A percentile compares a stretch with the other conserved stretches of the same genome.
phyloP scores from a whole-genome alignment of 2,888 invertebrate species.

The Drosophila imparisetae region DNA sequence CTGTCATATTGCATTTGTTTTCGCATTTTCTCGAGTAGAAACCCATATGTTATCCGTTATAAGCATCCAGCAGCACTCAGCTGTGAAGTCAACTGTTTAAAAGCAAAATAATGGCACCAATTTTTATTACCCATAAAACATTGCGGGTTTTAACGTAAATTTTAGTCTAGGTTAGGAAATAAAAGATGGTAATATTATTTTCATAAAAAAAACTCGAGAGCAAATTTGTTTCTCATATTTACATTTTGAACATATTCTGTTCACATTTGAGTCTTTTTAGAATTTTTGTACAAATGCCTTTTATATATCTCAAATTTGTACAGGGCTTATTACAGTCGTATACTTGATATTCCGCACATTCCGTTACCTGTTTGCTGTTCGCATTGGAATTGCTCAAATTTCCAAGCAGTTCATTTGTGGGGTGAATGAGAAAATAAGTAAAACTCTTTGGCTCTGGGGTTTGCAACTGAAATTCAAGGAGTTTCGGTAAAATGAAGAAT shows the following conservation, averaged over 20 bases:
- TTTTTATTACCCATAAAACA: conserved; percentile 3
- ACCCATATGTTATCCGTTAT: background rate
- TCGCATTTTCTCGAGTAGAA: conserved; percentile 16
- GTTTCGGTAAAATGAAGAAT: conserved; percentile 45
- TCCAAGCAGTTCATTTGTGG: conserved; percentile 49
- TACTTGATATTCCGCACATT: background rate
- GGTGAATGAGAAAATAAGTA: background rate
- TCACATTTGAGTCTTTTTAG: background rate
- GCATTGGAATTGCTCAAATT: conserved; percentile 40
- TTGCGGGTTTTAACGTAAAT: background rate
- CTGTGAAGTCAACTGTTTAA: conserved; percentile 34
- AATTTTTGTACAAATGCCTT: background rate
- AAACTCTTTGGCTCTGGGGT: background rate
- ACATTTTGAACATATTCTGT: background rate
- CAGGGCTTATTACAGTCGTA: conserved; percentile 9
- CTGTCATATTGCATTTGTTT: conserved; percentile 38
- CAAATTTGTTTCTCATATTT: background rate
- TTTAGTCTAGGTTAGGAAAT: background rate
- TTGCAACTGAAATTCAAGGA: conserved; percentile 37
- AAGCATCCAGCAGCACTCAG: conserved; percentile 6
- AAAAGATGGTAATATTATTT: background rate
- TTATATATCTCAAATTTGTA: background rate
- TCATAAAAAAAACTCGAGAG: background rate
- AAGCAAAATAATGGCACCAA: conserved; percentile 13
- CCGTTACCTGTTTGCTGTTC: conserved; percentile 10